Evolutionary conservation across 2,888 invertebrate species (phyloP).

Genomic region (Drosophila heteroneura): DNA sequence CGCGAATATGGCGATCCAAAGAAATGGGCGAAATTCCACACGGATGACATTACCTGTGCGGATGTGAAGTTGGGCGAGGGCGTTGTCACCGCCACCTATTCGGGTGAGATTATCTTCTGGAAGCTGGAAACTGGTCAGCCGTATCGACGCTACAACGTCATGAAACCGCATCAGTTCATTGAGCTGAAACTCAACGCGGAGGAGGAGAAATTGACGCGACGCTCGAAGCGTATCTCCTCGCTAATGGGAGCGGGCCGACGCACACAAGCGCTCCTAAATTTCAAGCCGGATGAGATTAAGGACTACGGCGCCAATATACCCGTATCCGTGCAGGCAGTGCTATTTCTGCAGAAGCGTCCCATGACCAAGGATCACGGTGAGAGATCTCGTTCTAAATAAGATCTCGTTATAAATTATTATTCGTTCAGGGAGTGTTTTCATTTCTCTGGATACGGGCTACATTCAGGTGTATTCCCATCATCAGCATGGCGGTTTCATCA

Average conservation of each 20-base stretch:
- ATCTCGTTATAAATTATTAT: too few species aligned
- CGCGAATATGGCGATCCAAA: constrained; percentile 88
- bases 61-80: constrained; percentile 89
- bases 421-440: constrained; percentile 88
- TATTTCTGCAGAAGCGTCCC: constrained; percentile 89
- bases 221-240: constrained; percentile 41
- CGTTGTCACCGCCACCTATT: constrained; percentile 90
- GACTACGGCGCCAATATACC: constrained; percentile 80
- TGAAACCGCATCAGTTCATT: constrained; percentile 83
- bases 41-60: constrained; percentile 91
- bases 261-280: neutral
- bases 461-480: constrained; percentile 94
- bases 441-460: constrained; percentile 91
- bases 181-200: constrained; percentile 70
- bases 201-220: constrained; percentile 44
- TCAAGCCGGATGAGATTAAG: constrained; percentile 35
- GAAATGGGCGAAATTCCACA: constrained; percentile 90
- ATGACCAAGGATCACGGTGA: constrained; percentile 85
- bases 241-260: neutral
- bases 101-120: constrained; percentile 93
- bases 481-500: constrained; percentile 89
- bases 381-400: neutral
- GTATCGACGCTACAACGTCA: constrained; percentile 86
- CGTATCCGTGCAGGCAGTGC: constrained; percentile 88
- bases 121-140: constrained; percentile 92